A percentile compares a stretch with the other conserved stretches of the same genome.
Evolutionary conservation across 2,113 vertebrate species (phyloP).

Genomic region (Vulpes vulpes): DNA sequence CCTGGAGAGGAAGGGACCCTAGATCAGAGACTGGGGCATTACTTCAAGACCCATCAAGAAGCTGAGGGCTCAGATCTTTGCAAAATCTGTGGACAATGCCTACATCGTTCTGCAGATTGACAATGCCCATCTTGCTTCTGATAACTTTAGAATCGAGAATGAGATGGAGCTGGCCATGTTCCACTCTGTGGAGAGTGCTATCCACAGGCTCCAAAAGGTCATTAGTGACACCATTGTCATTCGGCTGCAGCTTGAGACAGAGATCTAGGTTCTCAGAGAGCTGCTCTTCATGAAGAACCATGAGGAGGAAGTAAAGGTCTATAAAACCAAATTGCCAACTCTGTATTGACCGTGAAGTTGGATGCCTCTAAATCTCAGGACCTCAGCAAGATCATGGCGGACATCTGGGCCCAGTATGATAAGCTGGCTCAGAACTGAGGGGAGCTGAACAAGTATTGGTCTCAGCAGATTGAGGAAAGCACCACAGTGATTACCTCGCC

Average conservation of each 20-base stretch:
- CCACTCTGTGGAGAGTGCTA: conserved; percentile 95
- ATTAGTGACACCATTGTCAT: conserved; percentile 95
- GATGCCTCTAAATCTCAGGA: conserved; percentile 95
- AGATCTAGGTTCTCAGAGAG: conserved; percentile 94
- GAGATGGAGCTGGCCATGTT: conserved; percentile 94
- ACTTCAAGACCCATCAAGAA: conserved; percentile 91
- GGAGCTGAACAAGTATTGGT: conserved; percentile 94
- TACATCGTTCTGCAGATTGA: conserved; percentile 94
- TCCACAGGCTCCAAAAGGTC: conserved; percentile 92
- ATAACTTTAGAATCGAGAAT: conserved; percentile 95
- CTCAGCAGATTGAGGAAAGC: conserved; percentile 93
- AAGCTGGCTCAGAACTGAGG: conserved; percentile 91
- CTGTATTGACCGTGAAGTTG: conserved; percentile 95
- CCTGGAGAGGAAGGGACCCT: conserved; percentile 91
- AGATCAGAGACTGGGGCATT: conserved; percentile 90
- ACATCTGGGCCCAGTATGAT: conserved; percentile 93
- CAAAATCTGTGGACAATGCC: conserved; percentile 91
- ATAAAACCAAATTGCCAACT: conserved; percentile 90
- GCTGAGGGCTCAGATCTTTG: conserved; percentile 92
- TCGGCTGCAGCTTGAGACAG: conserved; percentile 94
- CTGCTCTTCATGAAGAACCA: conserved; percentile 94
- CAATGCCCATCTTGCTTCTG: conserved; percentile 94
- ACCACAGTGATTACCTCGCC: conserved; percentile 92
- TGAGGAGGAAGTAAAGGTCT: conserved; percentile 92
- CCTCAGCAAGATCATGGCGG: conserved; percentile 92